Evolutionary conservation across 2,797 vertebrate species (phyloP).

Genomic region (Paramormyrops hopkinsi): DNA sequence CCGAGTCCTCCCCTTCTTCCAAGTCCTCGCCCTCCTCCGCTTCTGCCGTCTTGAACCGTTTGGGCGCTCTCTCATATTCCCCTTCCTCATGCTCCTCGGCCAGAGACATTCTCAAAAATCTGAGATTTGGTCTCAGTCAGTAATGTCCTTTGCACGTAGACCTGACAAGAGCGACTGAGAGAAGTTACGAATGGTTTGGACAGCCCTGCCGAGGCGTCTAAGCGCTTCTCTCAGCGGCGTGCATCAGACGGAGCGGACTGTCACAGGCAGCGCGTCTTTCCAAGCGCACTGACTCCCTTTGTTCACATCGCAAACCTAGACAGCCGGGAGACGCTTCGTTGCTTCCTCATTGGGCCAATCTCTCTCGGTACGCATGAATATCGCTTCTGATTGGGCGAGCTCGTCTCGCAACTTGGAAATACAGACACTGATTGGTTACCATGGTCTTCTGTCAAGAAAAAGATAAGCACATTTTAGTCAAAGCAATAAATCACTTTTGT

Average conservation of each 20-base stretch:
- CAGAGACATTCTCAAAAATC: constrained; percentile 36
- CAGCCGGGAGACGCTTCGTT: constrained; percentile 20
- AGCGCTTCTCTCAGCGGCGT: background rate
- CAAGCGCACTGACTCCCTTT: constrained; percentile 19
- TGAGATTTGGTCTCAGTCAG: background rate
- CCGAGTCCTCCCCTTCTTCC: constrained; percentile 58
- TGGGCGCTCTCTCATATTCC: constrained; percentile 72
- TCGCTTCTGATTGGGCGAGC: background rate
- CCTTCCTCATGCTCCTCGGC: constrained; percentile 62
- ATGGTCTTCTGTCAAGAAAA: constrained; percentile 8
- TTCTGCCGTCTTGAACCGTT: constrained; percentile 68
- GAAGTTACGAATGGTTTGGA: constrained; percentile 10
- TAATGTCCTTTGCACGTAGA: background rate
- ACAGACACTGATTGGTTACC: background rate
- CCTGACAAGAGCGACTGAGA: background rate
- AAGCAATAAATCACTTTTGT: background rate
- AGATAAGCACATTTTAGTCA: background rate
- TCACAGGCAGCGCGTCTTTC: constrained; percentile 19
- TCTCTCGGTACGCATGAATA: background rate
- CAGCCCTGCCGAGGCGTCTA: background rate
- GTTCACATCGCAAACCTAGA: constrained; percentile 27
- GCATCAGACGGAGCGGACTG: constrained; percentile 15
- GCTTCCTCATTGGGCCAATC: constrained; percentile 19
- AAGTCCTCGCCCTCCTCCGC: constrained; percentile 68
- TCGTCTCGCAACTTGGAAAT: background rate